Evolutionary conservation across 2,113 vertebrate species (phyloP).

Genomic region (Ammodramus savannarum): DNA sequence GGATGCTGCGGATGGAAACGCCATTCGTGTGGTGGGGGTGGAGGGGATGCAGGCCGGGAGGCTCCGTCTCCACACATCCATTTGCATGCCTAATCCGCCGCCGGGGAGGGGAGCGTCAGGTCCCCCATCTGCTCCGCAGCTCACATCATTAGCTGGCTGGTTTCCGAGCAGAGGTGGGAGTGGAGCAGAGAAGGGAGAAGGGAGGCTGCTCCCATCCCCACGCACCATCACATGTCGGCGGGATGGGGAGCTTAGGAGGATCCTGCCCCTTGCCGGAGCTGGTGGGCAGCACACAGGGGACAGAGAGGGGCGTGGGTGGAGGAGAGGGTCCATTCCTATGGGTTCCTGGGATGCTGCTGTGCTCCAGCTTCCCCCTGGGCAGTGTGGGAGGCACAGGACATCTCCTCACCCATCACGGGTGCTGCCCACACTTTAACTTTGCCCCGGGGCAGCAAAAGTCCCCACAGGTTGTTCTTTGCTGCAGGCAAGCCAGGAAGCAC

Average conservation of each 20-base stretch:
- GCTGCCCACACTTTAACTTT: neutral
- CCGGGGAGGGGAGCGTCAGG: slow-evolving; percentile 45
- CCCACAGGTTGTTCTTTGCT: neutral
- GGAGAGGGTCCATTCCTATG: accelerated
- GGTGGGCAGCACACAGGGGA: accelerated
- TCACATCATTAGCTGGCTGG: slow-evolving; percentile 64
- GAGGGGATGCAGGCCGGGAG: slow-evolving; percentile 3
- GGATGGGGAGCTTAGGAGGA: neutral
- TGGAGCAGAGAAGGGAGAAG: neutral
- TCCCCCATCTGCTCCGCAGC: slow-evolving; percentile 60
- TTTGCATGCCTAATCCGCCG: slow-evolving; percentile 44
- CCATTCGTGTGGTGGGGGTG: neutral
- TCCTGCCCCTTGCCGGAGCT: neutral
- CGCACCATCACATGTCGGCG: accelerated
- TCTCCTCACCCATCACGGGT: accelerated
- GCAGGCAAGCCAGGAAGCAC: neutral
- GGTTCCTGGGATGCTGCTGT: neutral
- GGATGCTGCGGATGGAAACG: neutral
- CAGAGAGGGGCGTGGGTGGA: too few species aligned
- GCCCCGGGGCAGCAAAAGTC: neutral
- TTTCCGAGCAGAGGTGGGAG: slow-evolving; percentile 60
- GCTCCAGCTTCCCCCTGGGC: neutral
- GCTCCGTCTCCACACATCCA: neutral
- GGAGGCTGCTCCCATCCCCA: neutral
- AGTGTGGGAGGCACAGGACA: neutral